Conservation (phyloP, 2,113 vertebrate species). For the Coryphaenoides rupestris region DNA sequence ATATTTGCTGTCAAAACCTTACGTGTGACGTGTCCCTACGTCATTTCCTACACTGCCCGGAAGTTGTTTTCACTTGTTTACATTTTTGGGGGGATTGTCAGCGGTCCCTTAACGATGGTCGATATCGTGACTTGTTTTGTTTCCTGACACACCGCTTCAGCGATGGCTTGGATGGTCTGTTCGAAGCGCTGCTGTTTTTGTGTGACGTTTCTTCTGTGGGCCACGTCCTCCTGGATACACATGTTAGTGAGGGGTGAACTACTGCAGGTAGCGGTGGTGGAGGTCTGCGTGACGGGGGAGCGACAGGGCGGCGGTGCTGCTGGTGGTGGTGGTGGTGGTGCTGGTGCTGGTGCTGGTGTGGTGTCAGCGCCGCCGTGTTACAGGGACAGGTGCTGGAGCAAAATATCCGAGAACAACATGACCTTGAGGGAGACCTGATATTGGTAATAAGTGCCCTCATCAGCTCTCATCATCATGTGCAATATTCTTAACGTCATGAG, state of each 20-base stretch:
- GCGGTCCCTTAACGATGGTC: constrained; percentile 20
- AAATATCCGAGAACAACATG: constrained; percentile 26
- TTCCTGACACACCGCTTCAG: not conserved
- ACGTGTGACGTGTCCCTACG: not conserved
- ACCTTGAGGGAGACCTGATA: constrained; percentile 65
- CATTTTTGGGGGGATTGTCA: too few species aligned
- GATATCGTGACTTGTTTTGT: constrained; percentile 11
- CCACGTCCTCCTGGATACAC: constrained; percentile 43
- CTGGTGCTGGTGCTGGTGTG: too few species aligned
- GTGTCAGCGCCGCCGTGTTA: too few species aligned
- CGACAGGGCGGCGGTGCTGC: constrained; percentile 48
- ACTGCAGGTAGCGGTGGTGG: constrained; percentile 70
- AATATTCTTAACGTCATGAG: too few species aligned
- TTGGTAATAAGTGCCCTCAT: too few species aligned
- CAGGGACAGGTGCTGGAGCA: constrained; percentile 71
- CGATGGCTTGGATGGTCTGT: constrained; percentile 42
- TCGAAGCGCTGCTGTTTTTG: constrained; percentile 25
- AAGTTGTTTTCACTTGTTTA: constrained; percentile 59
- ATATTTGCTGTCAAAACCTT: too few species aligned
- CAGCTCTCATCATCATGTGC: too few species aligned
- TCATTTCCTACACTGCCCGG: constrained; percentile 44
- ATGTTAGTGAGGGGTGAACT: constrained; percentile 49
- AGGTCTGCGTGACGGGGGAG: constrained; percentile 61
- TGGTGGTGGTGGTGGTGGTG: too few species aligned
- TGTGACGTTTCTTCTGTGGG: constrained; percentile 27